Evolutionary conservation across 1,140 invertebrate species (phyloP), one percentile per base, ranked within the genome.

Genomic region (Lerema accius): DNA sequence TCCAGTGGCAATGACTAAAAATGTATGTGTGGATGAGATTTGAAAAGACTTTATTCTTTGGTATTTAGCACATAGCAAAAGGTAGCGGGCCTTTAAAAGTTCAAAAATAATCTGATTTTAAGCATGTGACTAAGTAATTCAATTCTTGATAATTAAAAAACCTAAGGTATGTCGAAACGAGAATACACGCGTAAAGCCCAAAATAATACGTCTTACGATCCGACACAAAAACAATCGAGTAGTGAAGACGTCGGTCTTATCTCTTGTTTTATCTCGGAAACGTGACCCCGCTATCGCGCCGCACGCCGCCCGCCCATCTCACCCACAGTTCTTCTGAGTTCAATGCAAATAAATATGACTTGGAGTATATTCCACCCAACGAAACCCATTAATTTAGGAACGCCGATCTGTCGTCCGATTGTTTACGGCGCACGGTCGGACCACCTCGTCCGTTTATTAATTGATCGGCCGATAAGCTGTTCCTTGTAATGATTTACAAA

Each of bases 361-460:
- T 61, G 69, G 61, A 63, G 67, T 55, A 61, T 73, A 75, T 73
- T 70, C 61, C 66, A 64, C 63, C 28, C 28, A 68, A 71, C 69
- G 67, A 69, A 75, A 77, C 58, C 74, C 71, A 84, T 83, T 85
- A 80, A 82, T 82, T 81, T 78, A 79, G 73, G 72, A 76, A 74
- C 69, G 70, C 71, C 80, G 80, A 76, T 76, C 75, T 77, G 76
- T 76, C 73, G 63, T 78, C 59, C 67, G 68, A 79, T 85, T 80
- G 75, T 85, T 80, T 79, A 80, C 65, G 69, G 72, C 51, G 28
- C 60, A 43, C 58, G 64, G 66, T 64, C 58, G 73, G 80, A 80
- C 82, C 82, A 85, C 79, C 80, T 83, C 71, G 73, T 72, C 78
- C 63, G 72, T 69, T 79, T 77, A 82, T 82, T 82, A 82, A 85